Conservation (phyloP, 2,888 invertebrate genomes). For the Ochropacha duplaris region DNA sequence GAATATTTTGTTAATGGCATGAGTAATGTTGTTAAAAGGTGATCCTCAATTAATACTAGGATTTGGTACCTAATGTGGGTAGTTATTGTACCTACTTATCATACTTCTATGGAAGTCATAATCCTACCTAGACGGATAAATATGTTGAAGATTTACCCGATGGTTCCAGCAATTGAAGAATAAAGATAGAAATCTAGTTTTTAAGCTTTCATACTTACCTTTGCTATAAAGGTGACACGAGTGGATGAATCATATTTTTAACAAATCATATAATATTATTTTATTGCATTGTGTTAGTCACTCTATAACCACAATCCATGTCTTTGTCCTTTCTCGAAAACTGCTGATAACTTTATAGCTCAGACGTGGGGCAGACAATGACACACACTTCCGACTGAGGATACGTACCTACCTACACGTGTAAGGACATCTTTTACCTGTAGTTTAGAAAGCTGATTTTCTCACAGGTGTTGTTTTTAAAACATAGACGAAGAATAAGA, state of each 20-base stretch:
- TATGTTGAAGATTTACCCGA: too few species aligned
- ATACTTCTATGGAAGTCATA: too few species aligned
- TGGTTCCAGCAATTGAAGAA: neutral
- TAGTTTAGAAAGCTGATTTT: too few species aligned
- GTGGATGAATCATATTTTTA: conserved; percentile 49
- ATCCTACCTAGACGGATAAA: too few species aligned
- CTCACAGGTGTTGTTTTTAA: too few species aligned
- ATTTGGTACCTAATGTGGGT: too few species aligned
- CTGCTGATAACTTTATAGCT: conserved; percentile 53
- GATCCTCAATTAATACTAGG: too few species aligned
- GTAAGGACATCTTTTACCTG: conserved; percentile 32
- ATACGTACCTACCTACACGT: too few species aligned
- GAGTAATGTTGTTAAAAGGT: too few species aligned
- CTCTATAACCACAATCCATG: conserved; percentile 54
- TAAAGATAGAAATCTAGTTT: neutral
- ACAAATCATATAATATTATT: conserved; percentile 41
- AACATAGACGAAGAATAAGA: too few species aligned
- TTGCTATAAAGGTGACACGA: conserved; percentile 8
- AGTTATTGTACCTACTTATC: too few species aligned
- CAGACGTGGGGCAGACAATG: conserved; percentile 58
- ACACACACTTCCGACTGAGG: conserved; percentile 46
- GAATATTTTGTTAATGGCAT: too few species aligned
- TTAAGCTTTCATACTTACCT: neutral
- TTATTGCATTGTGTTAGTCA: conserved; percentile 56
- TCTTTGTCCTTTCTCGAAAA: conserved; percentile 68